Percentiles rank a stretch among this genome's conserved stretches.
Conservation (phyloP, 2,113 vertebrate genomes). For the Nothocercus julius region DNA sequence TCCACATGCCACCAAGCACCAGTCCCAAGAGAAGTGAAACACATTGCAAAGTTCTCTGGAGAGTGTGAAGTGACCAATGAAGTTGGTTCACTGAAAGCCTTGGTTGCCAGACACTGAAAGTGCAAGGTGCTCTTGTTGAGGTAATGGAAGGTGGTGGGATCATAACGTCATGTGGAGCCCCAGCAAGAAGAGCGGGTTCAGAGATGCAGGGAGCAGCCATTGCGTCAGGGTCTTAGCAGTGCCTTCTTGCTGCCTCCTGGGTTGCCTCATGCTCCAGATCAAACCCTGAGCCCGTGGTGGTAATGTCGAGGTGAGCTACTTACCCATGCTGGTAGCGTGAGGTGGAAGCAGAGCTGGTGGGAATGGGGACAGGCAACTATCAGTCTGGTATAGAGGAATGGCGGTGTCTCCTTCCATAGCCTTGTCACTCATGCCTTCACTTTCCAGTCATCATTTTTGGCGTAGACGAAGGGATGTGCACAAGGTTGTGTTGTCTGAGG, state of each 20-base stretch:
- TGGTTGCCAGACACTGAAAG: background rate
- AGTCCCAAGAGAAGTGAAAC: background rate
- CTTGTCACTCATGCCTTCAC: background rate
- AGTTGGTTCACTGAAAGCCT: background rate
- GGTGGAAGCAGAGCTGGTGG: background rate
- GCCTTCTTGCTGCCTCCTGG: background rate
- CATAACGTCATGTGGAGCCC: background rate
- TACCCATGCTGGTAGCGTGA: background rate
- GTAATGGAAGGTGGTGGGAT: background rate
- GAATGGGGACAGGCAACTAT: background rate
- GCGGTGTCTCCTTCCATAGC: too few relatives aligned
- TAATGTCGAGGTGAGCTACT: background rate
- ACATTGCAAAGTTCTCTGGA: background rate
- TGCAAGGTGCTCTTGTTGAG: background rate
- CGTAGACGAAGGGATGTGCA: background rate
- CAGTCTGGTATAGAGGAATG: background rate
- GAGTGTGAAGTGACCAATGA: background rate
- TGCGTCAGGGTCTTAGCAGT: background rate
- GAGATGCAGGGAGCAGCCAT: background rate
- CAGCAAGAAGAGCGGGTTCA: background rate
- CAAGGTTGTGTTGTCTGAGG: background rate
- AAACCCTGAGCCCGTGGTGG: accelerated
- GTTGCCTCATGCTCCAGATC: accelerated
- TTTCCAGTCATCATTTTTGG: background rate
- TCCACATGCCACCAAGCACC: accelerated